phyloP scores from a whole-genome alignment of 2,797 vertebrate genomes.

The Crenichthys baileyi region DNA sequence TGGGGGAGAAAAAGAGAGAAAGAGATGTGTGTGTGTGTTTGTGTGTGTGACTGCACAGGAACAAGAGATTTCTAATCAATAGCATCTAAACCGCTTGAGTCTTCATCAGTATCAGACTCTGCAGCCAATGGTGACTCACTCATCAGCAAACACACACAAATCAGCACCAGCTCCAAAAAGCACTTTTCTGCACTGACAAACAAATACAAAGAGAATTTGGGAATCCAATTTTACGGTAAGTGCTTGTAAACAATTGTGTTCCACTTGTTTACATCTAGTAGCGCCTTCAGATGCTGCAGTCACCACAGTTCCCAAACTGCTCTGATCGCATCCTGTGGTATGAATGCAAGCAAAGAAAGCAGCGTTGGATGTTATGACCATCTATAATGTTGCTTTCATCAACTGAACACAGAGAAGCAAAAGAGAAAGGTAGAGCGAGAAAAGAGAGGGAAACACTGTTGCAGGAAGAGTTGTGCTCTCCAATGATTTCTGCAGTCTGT shows the following conservation, averaged over 20 bases:
- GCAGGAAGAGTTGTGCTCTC: conserved; percentile 64
- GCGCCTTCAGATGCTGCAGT: neutral
- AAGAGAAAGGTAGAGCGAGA: conserved; percentile 45
- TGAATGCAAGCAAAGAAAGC: conserved; percentile 23
- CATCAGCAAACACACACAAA: neutral
- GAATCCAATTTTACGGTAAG: neutral
- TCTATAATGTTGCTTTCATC: conserved; percentile 65
- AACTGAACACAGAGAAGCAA: conserved; percentile 50
- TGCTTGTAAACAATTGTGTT: conserved; percentile 9
- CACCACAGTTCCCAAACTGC: conserved; percentile 6
- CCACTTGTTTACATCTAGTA: neutral
- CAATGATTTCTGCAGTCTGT: conserved; percentile 72
- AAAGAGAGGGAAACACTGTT: conserved; percentile 41
- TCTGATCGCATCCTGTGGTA: conserved; percentile 28
- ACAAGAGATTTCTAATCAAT: conserved; percentile 64
- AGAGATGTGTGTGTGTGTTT: conserved; percentile 2
- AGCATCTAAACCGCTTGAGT: conserved; percentile 61
- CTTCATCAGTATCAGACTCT: conserved; percentile 57
- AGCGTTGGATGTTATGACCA: conserved; percentile 42
- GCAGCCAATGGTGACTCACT: conserved; percentile 37
- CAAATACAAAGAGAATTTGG: neutral
- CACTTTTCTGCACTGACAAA: conserved; percentile 7
- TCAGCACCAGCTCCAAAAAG: conserved; percentile 12
- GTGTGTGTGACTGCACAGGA: conserved; percentile 33
- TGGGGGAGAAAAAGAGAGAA: neutral